A percentile compares a stretch with the other conserved stretches of the same genome.
Conservation (phyloP, 2,888 invertebrate species). For the Anticlea derivata region DNA sequence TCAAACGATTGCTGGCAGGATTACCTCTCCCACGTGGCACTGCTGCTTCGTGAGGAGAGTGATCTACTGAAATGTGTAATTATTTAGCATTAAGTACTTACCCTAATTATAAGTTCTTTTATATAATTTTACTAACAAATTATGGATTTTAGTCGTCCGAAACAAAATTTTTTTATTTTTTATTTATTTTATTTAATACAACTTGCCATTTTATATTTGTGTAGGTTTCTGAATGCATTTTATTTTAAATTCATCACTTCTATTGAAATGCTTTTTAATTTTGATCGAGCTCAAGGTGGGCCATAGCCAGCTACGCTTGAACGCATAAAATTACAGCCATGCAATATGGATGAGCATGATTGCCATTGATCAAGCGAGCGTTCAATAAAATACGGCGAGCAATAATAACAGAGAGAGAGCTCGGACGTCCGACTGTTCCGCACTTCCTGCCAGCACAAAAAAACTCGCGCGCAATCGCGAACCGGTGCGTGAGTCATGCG, state of each 20-base stretch:
- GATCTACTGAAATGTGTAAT: too few species aligned
- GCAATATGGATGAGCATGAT: conserved; percentile 5
- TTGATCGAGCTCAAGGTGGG: conserved; percentile 3
- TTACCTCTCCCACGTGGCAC: too few species aligned
- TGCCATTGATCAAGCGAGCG: conserved; percentile 14
- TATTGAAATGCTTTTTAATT: not conserved
- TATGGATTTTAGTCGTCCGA: too few species aligned
- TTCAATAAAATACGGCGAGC: conserved; percentile 5
- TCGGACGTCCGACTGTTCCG: conserved; percentile 48
- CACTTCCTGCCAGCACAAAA: conserved; percentile 58
- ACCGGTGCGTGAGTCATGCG: conserved; percentile 49
- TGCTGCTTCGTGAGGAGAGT: too few species aligned
- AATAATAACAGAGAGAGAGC: conserved; percentile 27
- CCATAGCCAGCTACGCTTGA: not conserved
- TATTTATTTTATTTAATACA: too few species aligned
- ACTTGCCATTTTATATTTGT: not conserved
- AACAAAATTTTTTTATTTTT: too few species aligned
- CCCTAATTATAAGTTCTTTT: too few species aligned
- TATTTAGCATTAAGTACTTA: too few species aligned
- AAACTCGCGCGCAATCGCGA: conserved; percentile 44
- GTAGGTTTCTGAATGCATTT: not conserved
- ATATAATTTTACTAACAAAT: too few species aligned
- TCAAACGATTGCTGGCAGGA: too few species aligned
- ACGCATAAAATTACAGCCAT: conserved; percentile 4
- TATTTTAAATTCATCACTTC: too few species aligned